Conservation (phyloP, 2,113 vertebrate genomes). For the Notothenia rossii region DNA sequence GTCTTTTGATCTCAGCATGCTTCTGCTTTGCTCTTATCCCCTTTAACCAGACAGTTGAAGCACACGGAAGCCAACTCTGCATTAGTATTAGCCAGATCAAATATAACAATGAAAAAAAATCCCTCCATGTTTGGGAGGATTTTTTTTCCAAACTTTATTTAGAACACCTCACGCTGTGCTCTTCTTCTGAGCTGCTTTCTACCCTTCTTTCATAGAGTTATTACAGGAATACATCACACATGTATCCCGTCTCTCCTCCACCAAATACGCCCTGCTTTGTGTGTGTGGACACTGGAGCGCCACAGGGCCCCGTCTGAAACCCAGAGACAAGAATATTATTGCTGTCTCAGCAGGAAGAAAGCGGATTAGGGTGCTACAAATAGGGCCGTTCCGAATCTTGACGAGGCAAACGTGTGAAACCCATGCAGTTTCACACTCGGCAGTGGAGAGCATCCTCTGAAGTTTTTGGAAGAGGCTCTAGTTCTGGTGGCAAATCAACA, state of each 20-base stretch:
- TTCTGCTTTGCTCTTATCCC: conserved; percentile 70
- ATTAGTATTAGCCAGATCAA: conserved; percentile 73
- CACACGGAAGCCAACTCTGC: conserved; percentile 59
- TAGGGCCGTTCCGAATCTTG: conserved; percentile 66
- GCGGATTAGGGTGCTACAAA: conserved; percentile 79
- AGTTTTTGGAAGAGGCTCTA: conserved; percentile 48
- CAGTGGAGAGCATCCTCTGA: conserved; percentile 60
- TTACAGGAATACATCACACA: conserved; percentile 35
- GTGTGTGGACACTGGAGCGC: conserved; percentile 54
- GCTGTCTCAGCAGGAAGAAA: conserved; percentile 78
- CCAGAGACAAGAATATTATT: conserved; percentile 76
- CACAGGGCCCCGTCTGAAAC: conserved; percentile 71
- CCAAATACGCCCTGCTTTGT: conserved; percentile 58
- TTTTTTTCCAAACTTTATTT: conserved; percentile 67
- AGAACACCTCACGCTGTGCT: conserved; percentile 66
- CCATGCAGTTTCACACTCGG: conserved; percentile 43
- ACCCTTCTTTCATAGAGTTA: conserved; percentile 24
- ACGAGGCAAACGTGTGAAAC: conserved; percentile 56
- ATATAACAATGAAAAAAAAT: conserved; percentile 67
- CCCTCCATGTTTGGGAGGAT: conserved; percentile 62
- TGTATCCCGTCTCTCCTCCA: conserved; percentile 35
- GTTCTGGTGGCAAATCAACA: conserved; percentile 47
- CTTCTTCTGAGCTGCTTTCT: conserved; percentile 47
- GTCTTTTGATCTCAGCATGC: conserved; percentile 81
- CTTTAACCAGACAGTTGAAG: conserved; percentile 63